phyloP scores from a whole-genome alignment of 2,113 vertebrate species.

The Mustela lutreola region DNA sequence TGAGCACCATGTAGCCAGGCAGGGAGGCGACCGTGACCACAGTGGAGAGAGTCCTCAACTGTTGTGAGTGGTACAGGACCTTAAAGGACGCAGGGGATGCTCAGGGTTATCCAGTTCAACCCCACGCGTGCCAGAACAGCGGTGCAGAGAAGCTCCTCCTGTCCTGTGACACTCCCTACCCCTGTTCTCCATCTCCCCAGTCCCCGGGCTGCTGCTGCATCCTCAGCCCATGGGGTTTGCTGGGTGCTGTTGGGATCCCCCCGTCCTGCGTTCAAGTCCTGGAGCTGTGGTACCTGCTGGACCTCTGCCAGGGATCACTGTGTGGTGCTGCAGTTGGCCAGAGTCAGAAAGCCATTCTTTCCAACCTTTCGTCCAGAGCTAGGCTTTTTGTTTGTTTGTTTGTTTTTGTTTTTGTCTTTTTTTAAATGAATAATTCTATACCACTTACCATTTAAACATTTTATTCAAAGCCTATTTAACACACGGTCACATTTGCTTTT shows the following conservation, averaged over 20 bases:
- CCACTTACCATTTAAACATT: neutral
- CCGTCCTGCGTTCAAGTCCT: too few species aligned
- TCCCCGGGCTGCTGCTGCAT: neutral
- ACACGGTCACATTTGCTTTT: neutral
- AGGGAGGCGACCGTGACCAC: too few species aligned
- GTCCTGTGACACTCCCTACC: neutral
- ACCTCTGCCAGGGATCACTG: too few species aligned
- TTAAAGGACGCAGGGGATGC: neutral
- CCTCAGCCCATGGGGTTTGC: neutral
- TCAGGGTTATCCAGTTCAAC: neutral
- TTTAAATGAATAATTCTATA: neutral
- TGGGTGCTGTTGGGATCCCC: too few species aligned
- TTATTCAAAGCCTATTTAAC: neutral
- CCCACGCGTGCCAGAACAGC: neutral
- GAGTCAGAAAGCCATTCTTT: neutral
- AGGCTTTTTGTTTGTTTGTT: neutral
- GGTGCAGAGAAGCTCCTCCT: neutral
- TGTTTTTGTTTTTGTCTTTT: too few species aligned
- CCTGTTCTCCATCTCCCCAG: neutral
- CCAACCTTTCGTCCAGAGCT: accelerated
- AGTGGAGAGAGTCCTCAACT: too few species aligned
- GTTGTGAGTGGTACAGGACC: too few species aligned
- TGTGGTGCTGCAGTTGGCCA: too few species aligned
- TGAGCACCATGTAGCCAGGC: accelerated
- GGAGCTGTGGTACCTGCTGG: too few species aligned